Conservation (phyloP, 2,888 invertebrate genomes). For the Trisateles emortualis region DNA sequence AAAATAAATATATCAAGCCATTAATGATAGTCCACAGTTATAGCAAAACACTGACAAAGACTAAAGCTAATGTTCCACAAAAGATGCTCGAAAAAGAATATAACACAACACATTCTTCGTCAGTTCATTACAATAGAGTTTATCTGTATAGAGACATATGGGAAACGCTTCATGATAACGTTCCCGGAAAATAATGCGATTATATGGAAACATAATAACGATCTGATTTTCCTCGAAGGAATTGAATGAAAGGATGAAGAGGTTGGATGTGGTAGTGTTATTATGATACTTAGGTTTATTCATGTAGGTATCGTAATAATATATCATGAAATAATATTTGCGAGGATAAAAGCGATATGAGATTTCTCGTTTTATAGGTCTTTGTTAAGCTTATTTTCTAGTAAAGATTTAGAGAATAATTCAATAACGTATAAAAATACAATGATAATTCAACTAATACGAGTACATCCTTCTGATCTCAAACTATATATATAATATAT, state of each 20-base stretch:
- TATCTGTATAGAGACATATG: slow-evolving; percentile 17
- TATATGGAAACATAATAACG: slow-evolving; percentile 70
- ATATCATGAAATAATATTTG: not conserved
- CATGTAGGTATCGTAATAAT: not conserved
- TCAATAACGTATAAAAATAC: too few species aligned
- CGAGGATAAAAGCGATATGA: not conserved
- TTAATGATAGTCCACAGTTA: too few species aligned
- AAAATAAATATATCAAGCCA: too few species aligned
- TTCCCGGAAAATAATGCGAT: slow-evolving; percentile 62
- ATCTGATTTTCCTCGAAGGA: slow-evolving; percentile 65
- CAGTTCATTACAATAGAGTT: slow-evolving; percentile 22
- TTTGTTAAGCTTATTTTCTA: not conserved
- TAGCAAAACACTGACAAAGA: too few species aligned
- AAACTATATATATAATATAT: too few species aligned
- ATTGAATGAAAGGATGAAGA: slow-evolving; percentile 24
- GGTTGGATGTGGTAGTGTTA: slow-evolving; percentile 26
- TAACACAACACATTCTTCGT: slow-evolving; percentile 2
- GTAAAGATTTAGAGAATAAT: too few species aligned
- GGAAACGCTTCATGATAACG: slow-evolving; percentile 32
- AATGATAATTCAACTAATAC: too few species aligned
- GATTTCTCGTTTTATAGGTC: not conserved
- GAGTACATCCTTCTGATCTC: too few species aligned
- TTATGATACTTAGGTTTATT: not conserved
- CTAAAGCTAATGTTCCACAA: too few species aligned
- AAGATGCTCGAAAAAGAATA: not conserved